Evolutionary conservation across 2,797 vertebrate genomes (phyloP).

Genomic region (Linurgus olivaceus): DNA sequence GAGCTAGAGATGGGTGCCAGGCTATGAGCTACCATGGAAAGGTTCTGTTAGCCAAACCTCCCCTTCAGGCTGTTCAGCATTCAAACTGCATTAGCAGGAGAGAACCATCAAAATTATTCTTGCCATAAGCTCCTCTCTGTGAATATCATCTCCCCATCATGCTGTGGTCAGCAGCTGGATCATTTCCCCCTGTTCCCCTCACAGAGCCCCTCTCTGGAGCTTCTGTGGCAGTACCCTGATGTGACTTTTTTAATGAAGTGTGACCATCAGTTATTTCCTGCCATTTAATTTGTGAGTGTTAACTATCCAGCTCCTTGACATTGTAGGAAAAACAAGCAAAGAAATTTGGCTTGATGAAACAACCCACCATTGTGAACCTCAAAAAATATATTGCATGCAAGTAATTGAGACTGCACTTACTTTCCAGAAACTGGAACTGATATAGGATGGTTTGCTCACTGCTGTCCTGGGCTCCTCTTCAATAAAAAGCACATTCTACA

Average conservation of each 20-base stretch:
- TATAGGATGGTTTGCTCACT: not conserved
- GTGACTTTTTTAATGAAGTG: not conserved
- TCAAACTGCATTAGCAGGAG: not conserved
- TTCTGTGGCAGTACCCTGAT: not conserved
- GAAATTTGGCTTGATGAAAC: not conserved
- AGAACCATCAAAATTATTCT: not conserved
- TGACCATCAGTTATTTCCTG: not conserved
- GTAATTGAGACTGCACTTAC: not conserved
- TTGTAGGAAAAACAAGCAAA: not conserved
- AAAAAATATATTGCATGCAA: not conserved
- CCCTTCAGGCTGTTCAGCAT: not conserved
- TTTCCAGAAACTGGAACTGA: not conserved
- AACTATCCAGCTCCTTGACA: not conserved
- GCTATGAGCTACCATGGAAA: not conserved
- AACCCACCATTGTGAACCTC: not conserved
- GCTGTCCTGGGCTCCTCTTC: not conserved
- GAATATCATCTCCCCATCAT: not conserved
- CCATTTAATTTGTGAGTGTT: not conserved
- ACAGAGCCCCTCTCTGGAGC: not conserved
- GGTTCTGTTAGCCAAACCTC: not conserved
- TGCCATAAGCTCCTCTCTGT: not conserved
- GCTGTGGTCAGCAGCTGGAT: constrained; percentile 18
- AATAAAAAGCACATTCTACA: not conserved
- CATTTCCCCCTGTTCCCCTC: not conserved
- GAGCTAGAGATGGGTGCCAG: not conserved